Evolutionary conservation across 2,888 invertebrate species (phyloP).

Genomic region (Trichogramma dendrolimi): DNA sequence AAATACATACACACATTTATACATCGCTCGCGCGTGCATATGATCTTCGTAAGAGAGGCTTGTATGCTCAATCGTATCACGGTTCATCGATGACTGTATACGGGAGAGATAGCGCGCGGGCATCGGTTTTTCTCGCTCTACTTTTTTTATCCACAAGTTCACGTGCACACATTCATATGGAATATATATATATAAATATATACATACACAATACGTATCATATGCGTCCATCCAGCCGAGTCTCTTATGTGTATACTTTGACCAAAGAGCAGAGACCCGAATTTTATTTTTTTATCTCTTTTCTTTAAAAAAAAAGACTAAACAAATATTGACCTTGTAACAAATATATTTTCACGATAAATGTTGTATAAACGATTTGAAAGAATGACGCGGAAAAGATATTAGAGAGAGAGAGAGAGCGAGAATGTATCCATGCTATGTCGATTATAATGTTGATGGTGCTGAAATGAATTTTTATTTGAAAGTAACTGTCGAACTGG

Average conservation of each 20-base stretch:
- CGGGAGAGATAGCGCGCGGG: conserved; percentile 13
- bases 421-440: too few relatives aligned
- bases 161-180: conserved; percentile 1
- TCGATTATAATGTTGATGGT: too few relatives aligned
- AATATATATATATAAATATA: neutral
- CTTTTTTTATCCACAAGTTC: conserved; percentile 20
- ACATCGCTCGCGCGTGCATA: conserved; percentile 15
- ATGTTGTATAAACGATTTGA: neutral
- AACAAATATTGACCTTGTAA: conserved; percentile 15
- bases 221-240: conserved; percentile 9
- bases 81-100: conserved; percentile 18
- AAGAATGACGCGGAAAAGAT: too few relatives aligned
- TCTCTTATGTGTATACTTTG: conserved; percentile 7
- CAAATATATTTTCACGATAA: conserved; percentile 7
- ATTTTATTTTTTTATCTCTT: conserved; percentile 19
- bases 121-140: conserved; percentile 29
- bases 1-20: neutral
- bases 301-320: conserved; percentile 7
- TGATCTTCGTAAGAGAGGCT: neutral
- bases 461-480: too few relatives aligned
- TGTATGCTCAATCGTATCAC: conserved; percentile 23
- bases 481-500: too few relatives aligned
- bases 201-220: neutral
- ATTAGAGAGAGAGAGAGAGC: neutral
- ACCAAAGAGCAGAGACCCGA: conserved; percentile 6